These are phyloP conservation scores for Etheostoma nigrum DNA, from an alignment of 2,797 vertebrate species.

Conservation along the genomic window DNA sequence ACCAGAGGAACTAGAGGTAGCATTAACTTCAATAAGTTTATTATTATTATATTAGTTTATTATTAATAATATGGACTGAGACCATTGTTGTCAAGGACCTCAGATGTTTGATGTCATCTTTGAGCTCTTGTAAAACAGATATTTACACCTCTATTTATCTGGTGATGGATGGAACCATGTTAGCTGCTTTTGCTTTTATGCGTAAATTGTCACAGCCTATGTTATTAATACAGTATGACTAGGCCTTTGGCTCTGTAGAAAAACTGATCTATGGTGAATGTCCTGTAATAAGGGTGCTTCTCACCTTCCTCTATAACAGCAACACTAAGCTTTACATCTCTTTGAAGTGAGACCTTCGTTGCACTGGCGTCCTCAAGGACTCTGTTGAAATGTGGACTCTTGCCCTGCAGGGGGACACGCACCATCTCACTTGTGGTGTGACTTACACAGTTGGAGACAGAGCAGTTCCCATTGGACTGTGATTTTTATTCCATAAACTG, in stretches of 20 bases:
- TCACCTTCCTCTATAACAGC: neutral
- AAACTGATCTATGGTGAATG: neutral
- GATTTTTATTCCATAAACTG: constrained; percentile 44
- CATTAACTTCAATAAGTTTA: constrained; percentile 37
- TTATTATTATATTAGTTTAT: too few relatives aligned
- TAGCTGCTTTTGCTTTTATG: neutral
- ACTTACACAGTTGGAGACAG: constrained; percentile 52
- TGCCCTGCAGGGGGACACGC: constrained; percentile 32
- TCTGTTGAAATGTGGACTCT: constrained; percentile 45
- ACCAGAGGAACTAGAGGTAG: neutral
- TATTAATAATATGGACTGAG: neutral
- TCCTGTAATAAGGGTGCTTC: neutral
- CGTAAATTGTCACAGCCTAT: neutral
- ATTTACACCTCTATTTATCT: neutral
- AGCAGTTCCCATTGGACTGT: constrained; percentile 38
- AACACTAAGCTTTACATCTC: constrained; percentile 5
- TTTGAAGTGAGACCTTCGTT: constrained; percentile 21
- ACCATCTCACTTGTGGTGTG: constrained; percentile 34
- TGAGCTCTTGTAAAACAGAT: neutral
- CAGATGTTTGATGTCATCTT: neutral
- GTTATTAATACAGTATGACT: neutral
- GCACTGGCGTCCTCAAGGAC: constrained; percentile 13
- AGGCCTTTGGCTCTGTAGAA: neutral
- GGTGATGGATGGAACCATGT: neutral
- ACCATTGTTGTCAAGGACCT: neutral